phyloP scores from a whole-genome alignment of 1,140 invertebrate genomes.

The Panonychus citri region DNA sequence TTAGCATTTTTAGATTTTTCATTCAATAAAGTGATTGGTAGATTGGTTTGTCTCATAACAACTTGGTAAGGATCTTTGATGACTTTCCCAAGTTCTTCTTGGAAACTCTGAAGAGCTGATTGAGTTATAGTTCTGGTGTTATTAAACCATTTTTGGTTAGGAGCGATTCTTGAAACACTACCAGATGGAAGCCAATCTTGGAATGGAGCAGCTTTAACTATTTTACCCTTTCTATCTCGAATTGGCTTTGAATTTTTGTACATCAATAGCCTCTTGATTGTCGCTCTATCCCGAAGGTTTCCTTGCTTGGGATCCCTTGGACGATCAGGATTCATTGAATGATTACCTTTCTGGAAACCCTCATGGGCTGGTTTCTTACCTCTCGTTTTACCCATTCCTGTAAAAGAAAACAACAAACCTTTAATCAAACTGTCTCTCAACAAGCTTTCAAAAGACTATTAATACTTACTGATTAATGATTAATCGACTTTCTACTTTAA shows the following conservation, averaged over 20 bases:
- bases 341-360: slow-evolving; percentile 22
- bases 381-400: background rate
- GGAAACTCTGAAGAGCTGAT: slow-evolving; percentile 82
- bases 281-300: slow-evolving; percentile 61
- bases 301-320: slow-evolving; percentile 28
- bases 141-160: slow-evolving; percentile 92
- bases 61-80: slow-evolving; percentile 92
- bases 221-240: slow-evolving; percentile 69
- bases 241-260: slow-evolving; percentile 91
- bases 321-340: slow-evolving; percentile 71
- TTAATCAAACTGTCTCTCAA: background rate
- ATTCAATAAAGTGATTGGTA: slow-evolving; percentile 81
- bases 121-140: slow-evolving; percentile 56
- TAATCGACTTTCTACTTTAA: background rate
- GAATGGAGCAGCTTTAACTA: slow-evolving; percentile 77
- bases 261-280: slow-evolving; percentile 89
- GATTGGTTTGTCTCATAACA: slow-evolving; percentile 80
- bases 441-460: background rate
- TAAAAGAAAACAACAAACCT: background rate
- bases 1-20: slow-evolving; percentile 70
- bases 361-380: background rate
- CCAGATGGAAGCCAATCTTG: slow-evolving; percentile 71
- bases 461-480: background rate
- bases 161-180: slow-evolving; percentile 75
- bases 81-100: slow-evolving; percentile 78